Percentiles rank a stretch among this genome's conserved stretches.
These are phyloP conservation scores for Charina bottae DNA, from an alignment of 2,113 vertebrate species.

Conservation along the genomic window DNA sequence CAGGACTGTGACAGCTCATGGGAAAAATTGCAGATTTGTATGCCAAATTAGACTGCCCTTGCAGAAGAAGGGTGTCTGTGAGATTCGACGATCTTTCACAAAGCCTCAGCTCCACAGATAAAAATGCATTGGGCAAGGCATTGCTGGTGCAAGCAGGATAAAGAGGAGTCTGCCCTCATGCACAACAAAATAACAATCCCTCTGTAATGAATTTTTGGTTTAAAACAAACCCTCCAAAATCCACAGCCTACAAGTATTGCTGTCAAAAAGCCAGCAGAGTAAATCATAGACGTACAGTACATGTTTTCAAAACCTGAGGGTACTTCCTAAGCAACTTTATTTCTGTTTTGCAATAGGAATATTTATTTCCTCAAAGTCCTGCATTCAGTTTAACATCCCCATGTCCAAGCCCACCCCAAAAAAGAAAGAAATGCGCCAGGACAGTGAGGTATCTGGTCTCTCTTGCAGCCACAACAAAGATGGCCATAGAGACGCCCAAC, in stretches of 20 bases:
- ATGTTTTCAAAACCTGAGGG: background rate
- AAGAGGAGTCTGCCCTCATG: background rate
- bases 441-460: background rate
- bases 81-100: background rate
- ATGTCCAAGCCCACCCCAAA: background rate
- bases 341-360: background rate
- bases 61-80: background rate
- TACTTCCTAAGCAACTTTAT: background rate
- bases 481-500: background rate
- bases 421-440: background rate
- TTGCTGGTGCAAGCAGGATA: background rate
- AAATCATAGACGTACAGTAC: background rate
- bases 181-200: background rate
- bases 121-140: background rate
- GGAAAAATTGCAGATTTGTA: background rate
- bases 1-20: background rate
- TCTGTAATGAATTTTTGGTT: background rate
- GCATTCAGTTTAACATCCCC: background rate
- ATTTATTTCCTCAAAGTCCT: background rate
- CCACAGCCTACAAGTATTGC: background rate
- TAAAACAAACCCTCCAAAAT: background rate
- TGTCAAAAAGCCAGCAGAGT: background rate
- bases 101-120: background rate
- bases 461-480: background rate
- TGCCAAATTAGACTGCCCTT: background rate